A percentile compares a stretch with the other conserved stretches of the same genome.
Evolutionary conservation across 2,797 vertebrate species (phyloP).

Genomic region (Hemibagrus guttatus): DNA sequence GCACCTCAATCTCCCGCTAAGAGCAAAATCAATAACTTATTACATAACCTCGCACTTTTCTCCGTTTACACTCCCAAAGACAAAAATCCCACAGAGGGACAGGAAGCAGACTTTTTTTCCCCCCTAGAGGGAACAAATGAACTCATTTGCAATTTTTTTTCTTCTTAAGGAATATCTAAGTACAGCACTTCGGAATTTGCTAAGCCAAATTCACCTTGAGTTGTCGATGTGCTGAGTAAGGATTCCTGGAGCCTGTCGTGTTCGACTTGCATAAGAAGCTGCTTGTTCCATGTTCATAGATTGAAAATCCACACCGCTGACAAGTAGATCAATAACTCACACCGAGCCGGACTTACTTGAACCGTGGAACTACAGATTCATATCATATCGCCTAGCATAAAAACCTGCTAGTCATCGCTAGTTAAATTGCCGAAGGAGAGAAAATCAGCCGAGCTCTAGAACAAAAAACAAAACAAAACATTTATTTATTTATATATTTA

Average conservation of each 20-base stretch:
- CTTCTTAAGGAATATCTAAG: not conserved
- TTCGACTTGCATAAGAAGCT: not conserved
- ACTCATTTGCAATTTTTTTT: conserved; percentile 5
- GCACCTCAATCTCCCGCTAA: conserved; percentile 73
- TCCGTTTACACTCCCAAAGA: conserved; percentile 40
- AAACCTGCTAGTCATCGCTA: conserved; percentile 19
- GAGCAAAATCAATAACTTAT: conserved; percentile 78
- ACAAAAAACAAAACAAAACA: not conserved
- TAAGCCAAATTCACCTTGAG: not conserved
- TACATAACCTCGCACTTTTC: conserved; percentile 73
- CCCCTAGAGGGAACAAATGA: not conserved
- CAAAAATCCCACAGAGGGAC: conserved; percentile 5
- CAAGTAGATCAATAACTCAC: conserved; percentile 7
- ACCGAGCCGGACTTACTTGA: not conserved
- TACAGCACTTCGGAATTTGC: not conserved
- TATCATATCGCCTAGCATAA: not conserved
- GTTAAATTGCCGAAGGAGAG: not conserved
- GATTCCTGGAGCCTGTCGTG: not conserved
- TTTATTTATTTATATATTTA: too few relatives aligned
- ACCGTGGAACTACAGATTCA: not conserved
- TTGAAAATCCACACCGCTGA: conserved; percentile 1
- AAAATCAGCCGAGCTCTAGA: not conserved
- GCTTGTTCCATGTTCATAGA: not conserved
- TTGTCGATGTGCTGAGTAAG: not conserved
- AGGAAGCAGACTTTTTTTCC: not conserved